Conservation (phyloP, 35 echinoderm and acorn worm species). For the Ophiothrix spiculata region DNA sequence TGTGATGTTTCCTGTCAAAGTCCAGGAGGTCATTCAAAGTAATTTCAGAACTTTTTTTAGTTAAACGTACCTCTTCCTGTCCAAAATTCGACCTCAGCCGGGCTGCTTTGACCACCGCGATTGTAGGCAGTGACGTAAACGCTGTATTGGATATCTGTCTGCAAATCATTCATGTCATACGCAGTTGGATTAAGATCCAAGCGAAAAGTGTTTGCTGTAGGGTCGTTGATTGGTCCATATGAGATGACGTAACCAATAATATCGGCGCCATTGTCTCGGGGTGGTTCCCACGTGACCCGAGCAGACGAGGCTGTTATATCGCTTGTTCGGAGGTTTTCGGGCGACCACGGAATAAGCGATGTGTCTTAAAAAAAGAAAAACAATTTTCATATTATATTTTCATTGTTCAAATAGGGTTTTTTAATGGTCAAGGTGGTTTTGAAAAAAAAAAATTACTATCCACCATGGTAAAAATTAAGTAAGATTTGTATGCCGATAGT, state of each 20-base stretch:
- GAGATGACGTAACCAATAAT: background rate
- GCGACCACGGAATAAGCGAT: background rate
- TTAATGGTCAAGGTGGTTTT: no score
- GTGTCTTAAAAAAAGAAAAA: no score
- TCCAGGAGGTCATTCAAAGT: no score
- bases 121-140: background rate
- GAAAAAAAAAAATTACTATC: no score
- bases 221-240: background rate
- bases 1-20: no score
- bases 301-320: background rate
- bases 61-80: background rate
- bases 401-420: no score
- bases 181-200: background rate
- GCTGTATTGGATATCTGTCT: background rate
- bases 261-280: background rate
- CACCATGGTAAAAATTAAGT: no score
- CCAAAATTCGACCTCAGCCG: background rate
- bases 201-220: background rate
- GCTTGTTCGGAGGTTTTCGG: background rate
- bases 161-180: background rate
- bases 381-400: no score
- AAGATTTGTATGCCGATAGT: no score
- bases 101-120: background rate
- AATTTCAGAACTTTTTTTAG: no score
- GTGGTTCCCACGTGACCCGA: background rate